Conservation (phyloP, 1,140 invertebrate genomes). For the Steinernema khuongi region DNA sequence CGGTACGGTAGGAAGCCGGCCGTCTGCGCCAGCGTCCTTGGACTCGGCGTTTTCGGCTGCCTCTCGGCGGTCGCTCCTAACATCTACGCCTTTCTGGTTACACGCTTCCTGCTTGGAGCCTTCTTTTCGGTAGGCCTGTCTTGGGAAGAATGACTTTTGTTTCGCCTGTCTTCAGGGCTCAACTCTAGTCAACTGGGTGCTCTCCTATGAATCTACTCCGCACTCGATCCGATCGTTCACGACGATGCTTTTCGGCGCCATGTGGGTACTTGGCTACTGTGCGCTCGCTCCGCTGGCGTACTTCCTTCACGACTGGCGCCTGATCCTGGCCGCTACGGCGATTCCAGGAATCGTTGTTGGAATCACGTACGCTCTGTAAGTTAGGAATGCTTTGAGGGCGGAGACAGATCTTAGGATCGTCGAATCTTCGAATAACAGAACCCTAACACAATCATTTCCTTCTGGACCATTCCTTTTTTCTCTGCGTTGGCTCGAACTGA, state of each 20-base stretch:
- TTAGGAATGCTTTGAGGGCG: too few relatives aligned
- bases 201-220: neutral
- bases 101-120: neutral
- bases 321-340: neutral
- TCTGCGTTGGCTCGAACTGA: too few relatives aligned
- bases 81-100: neutral
- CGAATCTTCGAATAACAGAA: too few relatives aligned
- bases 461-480: too few relatives aligned
- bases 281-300: neutral
- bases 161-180: neutral
- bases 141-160: too few relatives aligned
- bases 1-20: neutral
- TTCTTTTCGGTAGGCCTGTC: neutral
- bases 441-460: too few relatives aligned
- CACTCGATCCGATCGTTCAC: neutral
- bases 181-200: constrained; percentile 1
- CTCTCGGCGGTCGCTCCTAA: neutral
- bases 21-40: neutral
- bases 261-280: constrained; percentile 4
- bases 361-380: neutral
- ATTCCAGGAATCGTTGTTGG: neutral
- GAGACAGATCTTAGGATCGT: too few relatives aligned
- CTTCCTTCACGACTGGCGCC: neutral
- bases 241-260: neutral
- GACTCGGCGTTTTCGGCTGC: neutral